These are phyloP conservation scores for Nephrotoma appendiculata DNA, from an alignment of 2,888 invertebrate genomes.

Conservation along the genomic window DNA sequence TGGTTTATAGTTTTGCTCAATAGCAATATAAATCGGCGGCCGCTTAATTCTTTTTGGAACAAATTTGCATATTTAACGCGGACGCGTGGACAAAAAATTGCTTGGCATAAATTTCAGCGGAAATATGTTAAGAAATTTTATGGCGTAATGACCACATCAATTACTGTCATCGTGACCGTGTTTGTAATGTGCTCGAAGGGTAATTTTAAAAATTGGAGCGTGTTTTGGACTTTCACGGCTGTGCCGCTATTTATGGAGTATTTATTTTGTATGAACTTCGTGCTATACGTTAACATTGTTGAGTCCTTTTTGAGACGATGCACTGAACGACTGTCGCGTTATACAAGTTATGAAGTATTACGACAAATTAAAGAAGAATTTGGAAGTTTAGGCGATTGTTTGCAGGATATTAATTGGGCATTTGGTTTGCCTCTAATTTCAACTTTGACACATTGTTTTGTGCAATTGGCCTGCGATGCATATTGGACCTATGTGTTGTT, in stretches of 20 bases:
- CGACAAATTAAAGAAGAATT: not conserved
- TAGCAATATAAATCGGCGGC: not conserved
- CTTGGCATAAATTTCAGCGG: not conserved
- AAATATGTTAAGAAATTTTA: not conserved
- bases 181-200: not conserved
- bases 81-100: not conserved
- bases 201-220: not conserved
- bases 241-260: not conserved
- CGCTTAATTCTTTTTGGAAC: not conserved
- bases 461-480: not conserved
- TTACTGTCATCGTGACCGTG: no score
- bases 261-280: not conserved
- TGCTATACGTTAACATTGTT: not conserved
- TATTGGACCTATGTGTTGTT: not conserved
- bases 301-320: not conserved
- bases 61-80: not conserved
- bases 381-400: not conserved
- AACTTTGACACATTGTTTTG: not conserved
- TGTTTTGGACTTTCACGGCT: not conserved
- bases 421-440: not conserved
- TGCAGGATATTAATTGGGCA: not conserved
- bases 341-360: not conserved
- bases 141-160: not conserved
- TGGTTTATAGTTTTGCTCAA: not conserved
- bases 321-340: not conserved